phyloP scores from a whole-genome alignment of 1,140 invertebrate genomes.

The Aphelenchoides fujianensis region DNA sequence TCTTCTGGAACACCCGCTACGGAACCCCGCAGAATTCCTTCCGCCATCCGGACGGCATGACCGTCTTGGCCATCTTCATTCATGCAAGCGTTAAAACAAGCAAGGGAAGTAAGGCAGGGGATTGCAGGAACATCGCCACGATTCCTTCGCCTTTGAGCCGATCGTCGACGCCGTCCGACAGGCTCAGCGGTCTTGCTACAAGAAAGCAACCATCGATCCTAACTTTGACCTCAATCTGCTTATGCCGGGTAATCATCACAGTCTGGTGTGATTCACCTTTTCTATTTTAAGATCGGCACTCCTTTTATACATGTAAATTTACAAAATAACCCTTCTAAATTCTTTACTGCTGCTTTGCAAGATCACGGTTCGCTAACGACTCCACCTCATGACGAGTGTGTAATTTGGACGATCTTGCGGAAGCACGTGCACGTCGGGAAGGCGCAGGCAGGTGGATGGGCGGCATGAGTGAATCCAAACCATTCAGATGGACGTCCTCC shows the following conservation, averaged over 20 bases:
- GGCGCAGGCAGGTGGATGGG: not conserved
- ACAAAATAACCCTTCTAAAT: too few species aligned
- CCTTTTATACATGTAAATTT: constrained; percentile 71
- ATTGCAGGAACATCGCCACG: constrained; percentile 23
- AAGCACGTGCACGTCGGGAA: constrained; percentile 59
- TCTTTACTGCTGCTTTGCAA: too few species aligned
- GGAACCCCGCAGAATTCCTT: constrained; percentile 24
- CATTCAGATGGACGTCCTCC: constrained; percentile 15
- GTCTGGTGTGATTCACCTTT: not conserved
- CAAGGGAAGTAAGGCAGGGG: too few species aligned
- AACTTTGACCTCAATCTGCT: constrained; percentile 29
- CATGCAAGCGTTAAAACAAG: constrained; percentile 18
- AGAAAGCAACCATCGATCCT: constrained; percentile 11
- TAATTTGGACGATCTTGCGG: constrained; percentile 82
- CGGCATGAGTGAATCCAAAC: not conserved
- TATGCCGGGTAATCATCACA: constrained; percentile 8
- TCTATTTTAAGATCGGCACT: constrained; percentile 26
- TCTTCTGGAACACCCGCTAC: constrained; percentile 27
- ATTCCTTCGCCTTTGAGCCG: constrained; percentile 47
- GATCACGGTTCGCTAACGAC: constrained; percentile 83
- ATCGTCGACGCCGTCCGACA: constrained; percentile 40
- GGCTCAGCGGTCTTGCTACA: constrained; percentile 22
- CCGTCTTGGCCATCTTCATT: constrained; percentile 24
- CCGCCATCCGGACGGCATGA: constrained; percentile 23
- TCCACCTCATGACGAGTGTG: constrained; percentile 80